These are phyloP conservation scores for Nomada fucata DNA, from an alignment of 2,888 invertebrate genomes.

Conservation along the genomic window DNA sequence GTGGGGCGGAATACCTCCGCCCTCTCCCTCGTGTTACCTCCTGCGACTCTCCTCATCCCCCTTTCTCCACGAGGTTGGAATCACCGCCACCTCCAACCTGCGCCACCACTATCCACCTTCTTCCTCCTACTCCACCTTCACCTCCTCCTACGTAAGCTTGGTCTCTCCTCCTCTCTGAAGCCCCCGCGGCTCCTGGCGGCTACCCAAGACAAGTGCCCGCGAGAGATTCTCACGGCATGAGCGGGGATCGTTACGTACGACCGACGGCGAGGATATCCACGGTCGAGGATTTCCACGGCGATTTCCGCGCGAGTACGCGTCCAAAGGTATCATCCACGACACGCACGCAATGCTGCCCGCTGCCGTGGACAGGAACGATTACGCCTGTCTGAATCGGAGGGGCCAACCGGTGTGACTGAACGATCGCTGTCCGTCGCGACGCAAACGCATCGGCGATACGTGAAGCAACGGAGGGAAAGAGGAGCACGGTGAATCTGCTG, in stretches of 20 bases:
- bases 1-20: conserved; percentile 80
- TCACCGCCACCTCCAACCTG: conserved; percentile 72
- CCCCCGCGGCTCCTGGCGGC: conserved; percentile 79
- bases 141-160: conserved; percentile 60
- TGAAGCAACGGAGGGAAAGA: conserved; percentile 20
- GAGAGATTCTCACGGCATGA: conserved; percentile 83
- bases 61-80: conserved; percentile 70
- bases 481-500: conserved; percentile 26
- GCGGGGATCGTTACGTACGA: conserved; percentile 82
- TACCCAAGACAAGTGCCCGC: conserved; percentile 82
- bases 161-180: conserved; percentile 72
- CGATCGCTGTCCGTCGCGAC: conserved; percentile 11
- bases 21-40: conserved; percentile 75
- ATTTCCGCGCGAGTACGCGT: conserved; percentile 73
- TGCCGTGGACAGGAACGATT: conserved; percentile 29
- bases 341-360: conserved; percentile 57
- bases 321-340: conserved; percentile 47
- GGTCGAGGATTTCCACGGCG: conserved; percentile 71
- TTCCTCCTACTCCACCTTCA: conserved; percentile 65
- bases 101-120: conserved; percentile 72
- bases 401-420: conserved; percentile 55
- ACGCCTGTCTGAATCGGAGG: conserved; percentile 34
- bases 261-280: conserved; percentile 73
- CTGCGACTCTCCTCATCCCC: conserved; percentile 74
- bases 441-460: not conserved